Evolutionary conservation across 2,888 invertebrate species (phyloP), one percentile per base, ranked within the genome.

Genomic region (Polydrusus pterygomalis): DNA sequence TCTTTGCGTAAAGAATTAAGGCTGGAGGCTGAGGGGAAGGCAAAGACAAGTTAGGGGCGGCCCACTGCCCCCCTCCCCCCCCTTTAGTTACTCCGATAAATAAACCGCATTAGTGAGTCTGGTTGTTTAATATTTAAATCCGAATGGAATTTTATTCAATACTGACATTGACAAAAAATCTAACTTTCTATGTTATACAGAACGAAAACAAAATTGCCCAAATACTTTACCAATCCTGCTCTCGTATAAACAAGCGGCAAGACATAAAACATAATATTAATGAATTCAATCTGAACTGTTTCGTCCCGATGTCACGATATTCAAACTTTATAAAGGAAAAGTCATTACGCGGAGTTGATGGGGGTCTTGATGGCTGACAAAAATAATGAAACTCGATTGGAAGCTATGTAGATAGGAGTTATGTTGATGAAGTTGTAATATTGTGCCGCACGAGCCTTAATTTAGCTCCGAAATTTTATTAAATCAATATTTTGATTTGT

Each of bases 331-430:
- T 54, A 67, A 67, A 67, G 38, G 67, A 15, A 56, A 71, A 71
- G 54, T 54, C 72, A 65, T 72, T 72, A 65, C 58, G 58, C 9
- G 30, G 2, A 30, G 64, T 25, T 72, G 65, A 72, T 34, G 47
- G 25, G 25, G 65, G 65, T 72, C 68, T 34, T 69, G 58, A 58
- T 17, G 40, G 68, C 65, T 65, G 64, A 72, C 58, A 65, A 65
- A 72, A 72, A 72, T 72, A 63, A 70, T 70, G 62, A 63, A 30
- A 49, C 63, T 40, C 67, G n/a, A 54, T 67, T 20, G 67, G 51
- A 54, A 67, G n/a, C 38, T 13, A 67, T 67, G 38, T 38, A 38
- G 40, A 38, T 60, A 38, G 58, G 38, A 38, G 10, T 30, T 30
- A 5, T 9, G 3, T 54, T 13, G n/a, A 20, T 1, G 25, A 15